These are phyloP conservation scores for Drosophila azteca DNA, from an alignment of 1,140 invertebrate species.

Conservation along the genomic window DNA sequence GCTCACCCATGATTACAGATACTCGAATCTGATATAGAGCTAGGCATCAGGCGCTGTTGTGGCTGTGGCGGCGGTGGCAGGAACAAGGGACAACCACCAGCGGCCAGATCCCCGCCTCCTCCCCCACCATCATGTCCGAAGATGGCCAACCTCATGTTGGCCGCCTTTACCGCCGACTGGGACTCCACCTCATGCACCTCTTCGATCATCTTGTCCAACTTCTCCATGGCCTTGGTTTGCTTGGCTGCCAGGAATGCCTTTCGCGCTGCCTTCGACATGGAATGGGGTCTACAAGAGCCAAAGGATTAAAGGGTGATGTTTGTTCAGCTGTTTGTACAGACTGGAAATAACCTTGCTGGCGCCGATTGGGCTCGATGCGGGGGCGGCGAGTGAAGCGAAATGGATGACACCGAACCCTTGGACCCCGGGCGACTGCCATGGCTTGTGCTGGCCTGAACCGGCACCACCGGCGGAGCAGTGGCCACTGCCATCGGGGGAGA, in stretches of 20 bases:
- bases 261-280: slow-evolving; percentile 78
- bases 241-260: slow-evolving; percentile 80
- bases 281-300: slow-evolving; percentile 50
- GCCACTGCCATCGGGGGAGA: slow-evolving; percentile 4
- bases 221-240: slow-evolving; percentile 82
- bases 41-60: slow-evolving; percentile 53
- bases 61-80: slow-evolving; percentile 67
- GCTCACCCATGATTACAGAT: slow-evolving; percentile 78
- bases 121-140: slow-evolving; percentile 58
- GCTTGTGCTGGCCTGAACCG: slow-evolving; percentile 34
- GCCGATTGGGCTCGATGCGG: slow-evolving; percentile 69
- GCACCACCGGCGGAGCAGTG: slow-evolving; percentile 31
- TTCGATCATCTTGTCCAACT: slow-evolving; percentile 83
- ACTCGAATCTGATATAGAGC: slow-evolving; percentile 78
- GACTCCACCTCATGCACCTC: slow-evolving; percentile 79
- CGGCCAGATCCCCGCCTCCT: slow-evolving; percentile 34
- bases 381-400: slow-evolving; percentile 73
- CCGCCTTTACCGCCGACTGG: slow-evolving; percentile 54
- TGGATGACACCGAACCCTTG: slow-evolving; percentile 67
- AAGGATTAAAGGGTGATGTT: no score
- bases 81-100: slow-evolving; percentile 74
- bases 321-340: not conserved
- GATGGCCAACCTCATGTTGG: slow-evolving; percentile 55
- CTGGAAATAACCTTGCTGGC: slow-evolving; percentile 49
- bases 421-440: slow-evolving; percentile 51